Evolutionary conservation across 2,797 vertebrate species (phyloP).

Genomic region (Melanotaenia trifasciata): DNA sequence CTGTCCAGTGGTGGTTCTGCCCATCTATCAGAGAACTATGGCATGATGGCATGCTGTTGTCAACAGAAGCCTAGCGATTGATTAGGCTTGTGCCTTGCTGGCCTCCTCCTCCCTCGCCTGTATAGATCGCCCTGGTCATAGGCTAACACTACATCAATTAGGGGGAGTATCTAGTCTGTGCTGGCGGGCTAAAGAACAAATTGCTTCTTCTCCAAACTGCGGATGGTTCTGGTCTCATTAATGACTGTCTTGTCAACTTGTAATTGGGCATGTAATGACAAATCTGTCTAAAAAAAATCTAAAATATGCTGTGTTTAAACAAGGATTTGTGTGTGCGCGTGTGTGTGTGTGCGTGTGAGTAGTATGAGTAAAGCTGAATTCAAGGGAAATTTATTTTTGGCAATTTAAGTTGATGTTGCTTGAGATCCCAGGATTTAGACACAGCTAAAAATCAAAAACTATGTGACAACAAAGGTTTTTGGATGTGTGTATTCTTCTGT

Average conservation of each 20-base stretch:
- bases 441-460: conserved; percentile 40
- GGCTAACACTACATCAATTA: conserved; percentile 83
- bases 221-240: conserved; percentile 70
- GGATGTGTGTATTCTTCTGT: conserved; percentile 44
- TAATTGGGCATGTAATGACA: conserved; percentile 70
- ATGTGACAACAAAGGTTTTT: conserved; percentile 60
- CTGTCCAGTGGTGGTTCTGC: conserved; percentile 57
- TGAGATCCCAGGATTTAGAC: conserved; percentile 55
- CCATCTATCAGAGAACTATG: conserved; percentile 77
- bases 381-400: conserved; percentile 41
- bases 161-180: conserved; percentile 73
- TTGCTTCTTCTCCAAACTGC: conserved; percentile 70
- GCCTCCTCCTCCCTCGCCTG: conserved; percentile 63
- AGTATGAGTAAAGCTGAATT: conserved; percentile 24
- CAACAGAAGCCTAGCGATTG: conserved; percentile 78
- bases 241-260: conserved; percentile 65
- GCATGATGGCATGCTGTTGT: conserved; percentile 78
- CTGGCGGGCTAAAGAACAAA: conserved; percentile 75
- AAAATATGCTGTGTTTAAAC: conserved; percentile 41
- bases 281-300: conserved; percentile 61
- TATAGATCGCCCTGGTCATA: conserved; percentile 78
- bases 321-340: conserved; percentile 4
- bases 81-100: conserved; percentile 75
- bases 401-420: conserved; percentile 40
- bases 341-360: not conserved